Evolutionary conservation across 2,113 vertebrate species (phyloP), one percentile per base, ranked within the genome.

Genomic region (Malurus cyaneus): DNA sequence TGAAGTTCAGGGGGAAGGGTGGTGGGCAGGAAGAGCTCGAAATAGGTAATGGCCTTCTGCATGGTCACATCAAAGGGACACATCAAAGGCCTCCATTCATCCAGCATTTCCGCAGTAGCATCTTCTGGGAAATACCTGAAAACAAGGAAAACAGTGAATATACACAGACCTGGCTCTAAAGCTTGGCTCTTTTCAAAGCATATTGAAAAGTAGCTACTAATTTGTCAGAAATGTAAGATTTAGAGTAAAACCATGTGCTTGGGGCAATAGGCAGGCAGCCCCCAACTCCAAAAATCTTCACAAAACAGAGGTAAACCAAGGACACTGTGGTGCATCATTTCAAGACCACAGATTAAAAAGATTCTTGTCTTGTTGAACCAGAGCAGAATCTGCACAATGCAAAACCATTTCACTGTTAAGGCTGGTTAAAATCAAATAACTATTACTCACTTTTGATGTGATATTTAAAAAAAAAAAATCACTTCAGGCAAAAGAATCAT

Each of bases 21-120:
- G 73, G 99, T 99, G 92, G 99, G 99, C 77, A 99, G 98, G 96
- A 99, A 99, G 44, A 99, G 98, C 96, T 99, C 99, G 66, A 99
- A 99, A 95, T 99, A 99, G 96, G 98, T 98, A 73, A 99, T 99
- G 78, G 99, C 99, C 97, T 99, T 99, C 93, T 99, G 99, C 99
- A 99, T 99, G 91, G 99, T 99, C 95, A 99, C 99, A 92, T 99
- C 99, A 96, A 99, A 99, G 11, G 99, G 99, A 92, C 99, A 99
- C 97, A 99, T 98, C 93, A 99, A 97, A 66, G 99, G 99, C 70
- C 98, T 97, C 99, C 99, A 99, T 93, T 99, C 99, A 88, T 99
- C 98, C 66, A 99, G 97, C 99, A 99, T 99, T 96, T 99, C 99
- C 17, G 97, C 98, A 80, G 99, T 99, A 65, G 99, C 98, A 64